Evolutionary conservation across 64 coral and sea anemone species (phyloP).

Genomic region (Pachyseris speciosa): DNA sequence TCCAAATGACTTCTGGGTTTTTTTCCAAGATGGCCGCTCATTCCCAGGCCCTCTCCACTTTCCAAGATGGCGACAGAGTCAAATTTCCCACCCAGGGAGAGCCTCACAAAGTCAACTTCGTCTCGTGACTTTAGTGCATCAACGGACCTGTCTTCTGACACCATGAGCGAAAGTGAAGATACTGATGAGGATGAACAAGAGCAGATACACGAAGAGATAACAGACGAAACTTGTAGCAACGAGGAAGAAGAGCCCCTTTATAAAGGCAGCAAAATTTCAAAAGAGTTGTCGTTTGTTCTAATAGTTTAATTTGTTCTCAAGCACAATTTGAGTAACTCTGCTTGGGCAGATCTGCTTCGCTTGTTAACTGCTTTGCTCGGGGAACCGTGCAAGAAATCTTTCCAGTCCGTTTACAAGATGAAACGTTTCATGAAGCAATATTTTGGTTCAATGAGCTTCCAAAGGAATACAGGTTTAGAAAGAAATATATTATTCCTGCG

Average conservation of each 20-base stretch:
- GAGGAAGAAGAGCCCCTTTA: constrained; percentile 24
- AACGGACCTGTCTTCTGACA: background rate
- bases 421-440: constrained; percentile 23
- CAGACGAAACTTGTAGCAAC: background rate
- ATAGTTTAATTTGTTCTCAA: constrained; percentile 46
- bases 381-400: constrained; percentile 12
- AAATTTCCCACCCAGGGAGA: no score
- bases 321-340: constrained; percentile 57
- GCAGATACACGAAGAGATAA: background rate
- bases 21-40: no score
- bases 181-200: background rate
- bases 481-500: constrained; percentile 29
- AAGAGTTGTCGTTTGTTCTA: constrained; percentile 40
- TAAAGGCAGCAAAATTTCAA: constrained; percentile 36
- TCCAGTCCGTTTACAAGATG: constrained; percentile 40
- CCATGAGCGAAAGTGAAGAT: background rate
- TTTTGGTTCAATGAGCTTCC: constrained; percentile 47
- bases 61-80: background rate
- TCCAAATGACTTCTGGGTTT: no score
- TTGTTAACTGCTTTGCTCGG: constrained; percentile 19
- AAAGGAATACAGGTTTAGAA: constrained; percentile 30
- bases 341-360: constrained; percentile 39
- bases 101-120: background rate
- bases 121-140: background rate
- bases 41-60: no score